Conservation (phyloP, 2,888 invertebrate species). For the Oligia fasciuncula region DNA sequence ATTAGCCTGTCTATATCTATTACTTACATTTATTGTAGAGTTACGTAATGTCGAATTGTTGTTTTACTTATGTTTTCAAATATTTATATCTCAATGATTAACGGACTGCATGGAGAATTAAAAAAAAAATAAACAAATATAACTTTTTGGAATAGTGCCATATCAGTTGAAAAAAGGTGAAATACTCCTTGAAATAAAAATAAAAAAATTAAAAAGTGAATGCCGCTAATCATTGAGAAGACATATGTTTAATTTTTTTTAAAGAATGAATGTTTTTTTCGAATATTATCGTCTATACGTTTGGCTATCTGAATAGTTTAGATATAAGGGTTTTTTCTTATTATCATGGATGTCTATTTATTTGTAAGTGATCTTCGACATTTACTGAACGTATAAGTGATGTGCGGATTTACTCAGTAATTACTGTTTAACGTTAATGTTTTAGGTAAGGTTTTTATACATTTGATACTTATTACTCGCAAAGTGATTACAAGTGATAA, state of each 20-base stretch:
- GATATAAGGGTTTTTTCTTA: conserved; percentile 83
- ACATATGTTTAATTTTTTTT: conserved; percentile 45
- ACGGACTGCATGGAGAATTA: conserved; percentile 71
- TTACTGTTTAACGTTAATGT: conserved; percentile 82
- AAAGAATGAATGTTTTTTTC: conserved; percentile 57
- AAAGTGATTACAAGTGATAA: conserved; percentile 90
- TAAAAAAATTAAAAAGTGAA: conserved; percentile 49
- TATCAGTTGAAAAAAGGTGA: conserved; percentile 76
- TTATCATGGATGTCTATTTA: conserved; percentile 88
- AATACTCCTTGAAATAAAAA: conserved; percentile 57
- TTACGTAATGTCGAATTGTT: conserved; percentile 74
- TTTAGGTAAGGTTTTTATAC: conserved; percentile 88
- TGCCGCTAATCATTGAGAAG: conserved; percentile 81
- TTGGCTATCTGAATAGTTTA: conserved; percentile 81
- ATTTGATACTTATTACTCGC: conserved; percentile 90
- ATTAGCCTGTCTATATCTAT: conserved; percentile 85
- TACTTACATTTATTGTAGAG: conserved; percentile 80
- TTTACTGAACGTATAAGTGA: conserved; percentile 84
- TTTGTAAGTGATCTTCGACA: conserved; percentile 84
- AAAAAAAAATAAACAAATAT: conserved; percentile 64
- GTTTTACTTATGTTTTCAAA: conserved; percentile 74
- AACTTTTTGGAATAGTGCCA: conserved; percentile 81
- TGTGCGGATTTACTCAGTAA: conserved; percentile 86
- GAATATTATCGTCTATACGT: conserved; percentile 69
- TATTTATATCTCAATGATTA: conserved; percentile 78